Evolutionary conservation across 1,140 invertebrate species (phyloP).

Genomic region (Phortica variegata): DNA sequence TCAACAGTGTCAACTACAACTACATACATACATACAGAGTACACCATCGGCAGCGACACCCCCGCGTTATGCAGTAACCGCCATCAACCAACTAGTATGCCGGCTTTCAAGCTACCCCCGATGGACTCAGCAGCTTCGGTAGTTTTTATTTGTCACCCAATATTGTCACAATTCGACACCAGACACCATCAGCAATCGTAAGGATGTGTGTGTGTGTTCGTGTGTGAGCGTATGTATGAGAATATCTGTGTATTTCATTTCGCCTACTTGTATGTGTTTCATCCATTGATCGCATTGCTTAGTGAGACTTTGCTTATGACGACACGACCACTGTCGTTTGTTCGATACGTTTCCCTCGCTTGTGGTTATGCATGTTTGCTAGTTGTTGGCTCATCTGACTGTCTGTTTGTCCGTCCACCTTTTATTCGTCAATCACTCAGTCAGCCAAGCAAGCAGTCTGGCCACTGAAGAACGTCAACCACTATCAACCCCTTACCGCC

Average conservation of each 20-base stretch:
- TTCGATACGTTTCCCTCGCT: constrained; percentile 48
- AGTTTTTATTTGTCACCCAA: constrained; percentile 57
- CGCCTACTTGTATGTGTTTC: too few species aligned
- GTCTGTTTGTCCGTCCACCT: too few species aligned
- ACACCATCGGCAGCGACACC: constrained; percentile 11
- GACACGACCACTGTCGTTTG: constrained; percentile 30
- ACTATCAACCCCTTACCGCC: constrained; percentile 1
- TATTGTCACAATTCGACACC: constrained; percentile 51
- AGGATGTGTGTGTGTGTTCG: constrained; percentile 9
- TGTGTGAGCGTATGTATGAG: background rate
- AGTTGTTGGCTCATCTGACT: constrained; percentile 1
- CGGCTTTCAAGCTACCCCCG: constrained; percentile 38
- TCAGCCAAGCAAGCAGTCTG: constrained; percentile 4
- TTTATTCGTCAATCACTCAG: constrained; percentile 23
- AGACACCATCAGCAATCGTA: constrained; percentile 24
- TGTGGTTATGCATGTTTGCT: constrained; percentile 46
- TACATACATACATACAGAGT: constrained; percentile 21
- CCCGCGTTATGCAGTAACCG: constrained; percentile 1
- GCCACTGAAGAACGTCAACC: background rate
- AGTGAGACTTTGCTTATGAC: too few species aligned
- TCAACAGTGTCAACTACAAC: too few species aligned
- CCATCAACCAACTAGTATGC: constrained; percentile 24
- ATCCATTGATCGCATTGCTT: constrained; percentile 43
- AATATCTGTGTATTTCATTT: too few species aligned
- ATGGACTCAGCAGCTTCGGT: constrained; percentile 45